phyloP scores from a whole-genome alignment of 2,888 invertebrate genomes.

The Epinotia bilunana region DNA sequence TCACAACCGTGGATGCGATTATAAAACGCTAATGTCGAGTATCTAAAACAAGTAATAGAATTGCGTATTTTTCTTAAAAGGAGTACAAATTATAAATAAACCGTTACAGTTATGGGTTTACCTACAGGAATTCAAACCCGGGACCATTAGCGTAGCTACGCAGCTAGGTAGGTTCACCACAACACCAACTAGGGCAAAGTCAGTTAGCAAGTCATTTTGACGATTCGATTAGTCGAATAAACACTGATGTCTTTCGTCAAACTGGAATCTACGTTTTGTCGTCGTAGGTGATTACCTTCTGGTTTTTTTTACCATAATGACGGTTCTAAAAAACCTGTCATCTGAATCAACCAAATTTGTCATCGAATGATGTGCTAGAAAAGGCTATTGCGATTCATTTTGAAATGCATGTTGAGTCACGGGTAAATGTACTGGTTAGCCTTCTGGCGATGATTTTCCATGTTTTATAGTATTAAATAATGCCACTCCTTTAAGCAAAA shows the following conservation, averaged over 20 bases:
- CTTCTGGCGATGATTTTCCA: background rate
- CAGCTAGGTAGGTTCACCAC: too few species aligned
- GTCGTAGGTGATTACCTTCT: background rate
- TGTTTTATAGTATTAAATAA: conserved; percentile 15
- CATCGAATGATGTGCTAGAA: conserved; percentile 20
- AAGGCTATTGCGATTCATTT: background rate
- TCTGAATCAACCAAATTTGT: conserved; percentile 20
- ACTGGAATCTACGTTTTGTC: background rate
- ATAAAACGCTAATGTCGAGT: too few species aligned
- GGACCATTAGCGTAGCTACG: too few species aligned
- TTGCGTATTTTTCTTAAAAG: too few species aligned
- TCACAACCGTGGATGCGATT: too few species aligned
- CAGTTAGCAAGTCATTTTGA: too few species aligned
- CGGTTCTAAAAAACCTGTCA: background rate
- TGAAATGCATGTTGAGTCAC: conserved; percentile 14
- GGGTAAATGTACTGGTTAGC: background rate
- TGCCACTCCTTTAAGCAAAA: conserved; percentile 9
- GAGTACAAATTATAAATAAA: too few species aligned
- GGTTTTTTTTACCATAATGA: conserved; percentile 18
- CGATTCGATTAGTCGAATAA: too few species aligned
- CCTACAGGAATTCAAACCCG: too few species aligned
- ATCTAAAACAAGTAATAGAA: too few species aligned
- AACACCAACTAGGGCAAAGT: too few species aligned
- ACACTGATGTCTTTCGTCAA: background rate
- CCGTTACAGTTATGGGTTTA: too few species aligned